Evolutionary conservation across 1,140 invertebrate genomes (phyloP).

Genomic region (Brachystomella parvula): DNA sequence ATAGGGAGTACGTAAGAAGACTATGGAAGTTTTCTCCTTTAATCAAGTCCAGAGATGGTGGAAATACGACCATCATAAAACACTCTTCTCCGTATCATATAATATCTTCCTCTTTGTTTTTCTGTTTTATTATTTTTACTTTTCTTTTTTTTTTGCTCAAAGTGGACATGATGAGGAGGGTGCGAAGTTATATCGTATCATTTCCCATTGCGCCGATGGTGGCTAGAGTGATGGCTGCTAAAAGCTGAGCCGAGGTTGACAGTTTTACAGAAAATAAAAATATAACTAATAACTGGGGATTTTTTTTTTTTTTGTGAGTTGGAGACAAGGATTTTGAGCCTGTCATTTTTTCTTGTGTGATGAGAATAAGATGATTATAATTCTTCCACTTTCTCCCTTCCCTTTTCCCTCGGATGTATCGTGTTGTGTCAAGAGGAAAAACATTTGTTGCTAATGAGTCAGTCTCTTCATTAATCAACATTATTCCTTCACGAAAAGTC

Average conservation of each 20-base stretch:
- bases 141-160: neutral
- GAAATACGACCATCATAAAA: slow-evolving; percentile 4
- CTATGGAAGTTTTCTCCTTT: slow-evolving; percentile 17
- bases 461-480: slow-evolving; percentile 38
- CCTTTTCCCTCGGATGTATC: neutral
- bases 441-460: slow-evolving; percentile 39
- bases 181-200: neutral
- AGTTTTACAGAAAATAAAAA: slow-evolving; percentile 1
- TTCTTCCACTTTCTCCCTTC: neutral
- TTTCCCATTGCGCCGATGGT: neutral
- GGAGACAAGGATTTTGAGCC: neutral
- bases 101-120: neutral
- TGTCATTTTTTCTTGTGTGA: slow-evolving; percentile 12
- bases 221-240: neutral
- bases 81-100: neutral
- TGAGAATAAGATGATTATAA: slow-evolving; percentile 32
- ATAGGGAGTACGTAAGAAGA: slow-evolving; percentile 17
- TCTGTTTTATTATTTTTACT: neutral
- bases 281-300: neutral
- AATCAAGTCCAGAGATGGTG: slow-evolving; percentile 22
- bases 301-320: neutral
- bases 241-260: neutral
- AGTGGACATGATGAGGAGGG: neutral
- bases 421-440: slow-evolving; percentile 34
- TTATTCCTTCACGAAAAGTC: slow-evolving; percentile 30